Conservation (phyloP, 2,113 vertebrate species). For the Callospermophilus lateralis region DNA sequence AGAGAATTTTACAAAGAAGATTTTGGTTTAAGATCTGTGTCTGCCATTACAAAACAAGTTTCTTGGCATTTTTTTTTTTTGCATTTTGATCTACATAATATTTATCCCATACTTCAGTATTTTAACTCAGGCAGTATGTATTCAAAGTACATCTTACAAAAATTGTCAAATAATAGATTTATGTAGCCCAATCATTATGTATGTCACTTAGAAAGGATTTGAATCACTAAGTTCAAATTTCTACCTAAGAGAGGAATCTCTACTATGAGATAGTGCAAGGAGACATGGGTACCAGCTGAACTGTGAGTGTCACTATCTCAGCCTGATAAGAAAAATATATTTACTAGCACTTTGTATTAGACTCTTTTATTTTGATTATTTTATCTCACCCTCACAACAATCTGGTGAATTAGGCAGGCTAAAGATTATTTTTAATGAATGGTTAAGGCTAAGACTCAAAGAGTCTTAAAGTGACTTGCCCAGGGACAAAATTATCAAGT, state of each 20-base stretch:
- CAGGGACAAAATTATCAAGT: neutral
- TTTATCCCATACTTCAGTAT: conserved; percentile 13
- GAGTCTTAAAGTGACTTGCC: neutral
- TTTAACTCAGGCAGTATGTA: neutral
- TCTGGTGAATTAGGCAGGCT: neutral
- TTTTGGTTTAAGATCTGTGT: conserved; percentile 19
- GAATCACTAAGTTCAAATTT: conserved; percentile 53
- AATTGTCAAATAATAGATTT: conserved; percentile 1
- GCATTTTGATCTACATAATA: conserved; percentile 28
- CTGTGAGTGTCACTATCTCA: neutral
- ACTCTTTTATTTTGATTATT: conserved; percentile 42
- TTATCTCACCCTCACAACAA: neutral
- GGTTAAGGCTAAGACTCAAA: neutral
- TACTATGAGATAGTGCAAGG: neutral
- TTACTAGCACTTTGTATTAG: neutral
- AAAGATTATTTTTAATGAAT: conserved; percentile 52
- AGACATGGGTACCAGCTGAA: neutral
- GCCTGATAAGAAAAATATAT: neutral
- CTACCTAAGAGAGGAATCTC: conserved; percentile 28
- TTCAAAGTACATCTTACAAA: conserved; percentile 1
- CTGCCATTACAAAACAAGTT: neutral
- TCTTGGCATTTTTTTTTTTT: conserved; percentile 2
- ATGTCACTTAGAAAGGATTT: neutral
- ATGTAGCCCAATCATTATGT: neutral
- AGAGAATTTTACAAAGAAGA: conserved; percentile 16